These are phyloP conservation scores for Morelia viridis DNA, from an alignment of 2,797 vertebrate genomes.

Conservation along the genomic window DNA sequence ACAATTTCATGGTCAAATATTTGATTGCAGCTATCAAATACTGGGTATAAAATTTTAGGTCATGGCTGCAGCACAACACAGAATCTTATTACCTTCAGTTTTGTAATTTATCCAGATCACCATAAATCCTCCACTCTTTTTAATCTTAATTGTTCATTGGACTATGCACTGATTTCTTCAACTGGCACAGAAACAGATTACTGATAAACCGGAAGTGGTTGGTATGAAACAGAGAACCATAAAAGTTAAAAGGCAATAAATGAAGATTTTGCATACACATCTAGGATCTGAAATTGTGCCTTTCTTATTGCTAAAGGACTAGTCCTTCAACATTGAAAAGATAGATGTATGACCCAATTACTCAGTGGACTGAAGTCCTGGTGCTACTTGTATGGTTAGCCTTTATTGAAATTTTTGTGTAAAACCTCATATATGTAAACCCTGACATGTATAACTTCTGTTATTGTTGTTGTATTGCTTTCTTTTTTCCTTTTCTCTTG, in stretches of 20 bases:
- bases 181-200: neutral
- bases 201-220: neutral
- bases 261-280: conserved; percentile 31
- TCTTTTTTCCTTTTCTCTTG: neutral
- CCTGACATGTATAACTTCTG: neutral
- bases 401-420: neutral
- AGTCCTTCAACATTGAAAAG: neutral
- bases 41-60: neutral
- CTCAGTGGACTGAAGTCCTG: neutral
- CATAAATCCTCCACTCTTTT: conserved; percentile 3
- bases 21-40: too few relatives aligned
- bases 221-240: neutral
- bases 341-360: neutral
- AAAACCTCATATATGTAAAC: too few relatives aligned
- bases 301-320: neutral
- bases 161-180: neutral
- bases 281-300: conserved; percentile 15
- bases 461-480: neutral
- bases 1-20: neutral
- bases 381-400: neutral
- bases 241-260: conserved; percentile 33
- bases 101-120: neutral
- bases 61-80: neutral
- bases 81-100: neutral
- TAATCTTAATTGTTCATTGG: conserved; percentile 34